These are phyloP conservation scores for Danio kyathit DNA, from an alignment of 2,797 vertebrate species.

Conservation along the genomic window DNA sequence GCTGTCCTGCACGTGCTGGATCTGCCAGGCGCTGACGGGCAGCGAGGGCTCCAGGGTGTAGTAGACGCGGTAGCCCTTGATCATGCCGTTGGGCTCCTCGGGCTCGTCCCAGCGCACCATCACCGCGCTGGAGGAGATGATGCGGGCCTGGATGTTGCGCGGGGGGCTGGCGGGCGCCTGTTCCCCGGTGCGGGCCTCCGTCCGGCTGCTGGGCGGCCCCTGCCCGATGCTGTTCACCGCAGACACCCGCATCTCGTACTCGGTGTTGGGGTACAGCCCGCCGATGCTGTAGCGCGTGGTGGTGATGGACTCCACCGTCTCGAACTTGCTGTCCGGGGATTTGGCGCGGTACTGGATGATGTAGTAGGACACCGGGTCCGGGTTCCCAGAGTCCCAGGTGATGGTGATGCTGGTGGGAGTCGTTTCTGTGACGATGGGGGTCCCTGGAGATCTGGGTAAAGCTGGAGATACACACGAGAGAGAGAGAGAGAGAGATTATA, in stretches of 20 bases:
- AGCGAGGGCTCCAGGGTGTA: constrained; percentile 96
- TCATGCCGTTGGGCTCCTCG: constrained; percentile 95
- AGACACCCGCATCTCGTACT: constrained; percentile 96
- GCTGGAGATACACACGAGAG: constrained; percentile 76
- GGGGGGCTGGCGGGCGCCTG: constrained; percentile 96
- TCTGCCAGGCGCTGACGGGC: constrained; percentile 94
- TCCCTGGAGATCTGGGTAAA: constrained; percentile 94
- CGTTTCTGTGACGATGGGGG: constrained; percentile 93
- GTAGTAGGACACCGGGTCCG: constrained; percentile 95
- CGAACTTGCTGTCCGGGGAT: constrained; percentile 93
- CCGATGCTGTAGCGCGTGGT: constrained; percentile 99
- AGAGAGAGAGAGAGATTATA: not conserved
- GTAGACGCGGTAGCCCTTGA: constrained; percentile 95
- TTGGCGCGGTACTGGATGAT: constrained; percentile 98
- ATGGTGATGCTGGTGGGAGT: constrained; percentile 98
- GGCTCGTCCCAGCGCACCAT: constrained; percentile 98
- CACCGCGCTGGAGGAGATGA: constrained; percentile 93
- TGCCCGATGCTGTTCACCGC: constrained; percentile 97
- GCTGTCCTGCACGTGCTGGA: constrained; percentile 96
- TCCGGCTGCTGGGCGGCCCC: constrained; percentile 90
- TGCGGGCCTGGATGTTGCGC: constrained; percentile 92
- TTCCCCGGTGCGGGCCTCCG: constrained; percentile 94
- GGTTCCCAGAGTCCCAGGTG: constrained; percentile 98
- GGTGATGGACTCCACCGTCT: constrained; percentile 96
- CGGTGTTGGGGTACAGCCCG: constrained; percentile 96